Conservation (phyloP, 2,888 invertebrate genomes). For the Callyntrura sp. region DNA sequence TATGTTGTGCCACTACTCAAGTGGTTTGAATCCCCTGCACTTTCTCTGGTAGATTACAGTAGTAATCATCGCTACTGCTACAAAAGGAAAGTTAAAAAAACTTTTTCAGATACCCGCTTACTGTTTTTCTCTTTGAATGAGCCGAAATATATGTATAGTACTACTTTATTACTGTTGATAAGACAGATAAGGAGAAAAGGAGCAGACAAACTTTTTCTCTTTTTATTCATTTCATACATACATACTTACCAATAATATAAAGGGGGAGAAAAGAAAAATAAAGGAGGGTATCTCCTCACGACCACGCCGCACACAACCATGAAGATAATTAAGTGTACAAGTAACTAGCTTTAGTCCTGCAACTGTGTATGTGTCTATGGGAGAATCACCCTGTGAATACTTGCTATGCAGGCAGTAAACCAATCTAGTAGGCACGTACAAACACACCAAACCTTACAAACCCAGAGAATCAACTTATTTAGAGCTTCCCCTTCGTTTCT, state of each 20-base stretch:
- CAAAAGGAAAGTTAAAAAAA: neutral
- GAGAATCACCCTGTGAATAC: neutral
- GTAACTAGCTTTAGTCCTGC: conserved; percentile 33
- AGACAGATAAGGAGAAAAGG: conserved; percentile 37
- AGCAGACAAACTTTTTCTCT: conserved; percentile 10
- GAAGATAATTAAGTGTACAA: conserved; percentile 58
- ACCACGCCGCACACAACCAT: conserved; percentile 14
- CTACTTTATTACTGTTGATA: conserved; percentile 12
- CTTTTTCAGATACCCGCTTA: conserved; percentile 18
- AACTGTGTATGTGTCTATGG: neutral
- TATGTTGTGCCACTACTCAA: conserved; percentile 18
- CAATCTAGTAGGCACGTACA: conserved; percentile 46
- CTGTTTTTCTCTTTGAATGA: conserved; percentile 12
- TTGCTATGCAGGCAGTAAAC: conserved; percentile 43
- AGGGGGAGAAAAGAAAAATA: conserved; percentile 10
- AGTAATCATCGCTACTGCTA: conserved; percentile 17
- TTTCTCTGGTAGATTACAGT: conserved; percentile 43
- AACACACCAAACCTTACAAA: conserved; percentile 40
- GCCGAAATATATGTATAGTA: neutral
- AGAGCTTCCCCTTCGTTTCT: neutral
- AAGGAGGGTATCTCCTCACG: conserved; percentile 1
- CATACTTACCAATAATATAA: conserved; percentile 1
- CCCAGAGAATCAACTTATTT: conserved; percentile 35
- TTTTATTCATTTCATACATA: conserved; percentile 42
- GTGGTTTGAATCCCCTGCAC: neutral